Evolutionary conservation across 2,888 invertebrate genomes (phyloP).

Genomic region (Tetragnatha montana): DNA sequence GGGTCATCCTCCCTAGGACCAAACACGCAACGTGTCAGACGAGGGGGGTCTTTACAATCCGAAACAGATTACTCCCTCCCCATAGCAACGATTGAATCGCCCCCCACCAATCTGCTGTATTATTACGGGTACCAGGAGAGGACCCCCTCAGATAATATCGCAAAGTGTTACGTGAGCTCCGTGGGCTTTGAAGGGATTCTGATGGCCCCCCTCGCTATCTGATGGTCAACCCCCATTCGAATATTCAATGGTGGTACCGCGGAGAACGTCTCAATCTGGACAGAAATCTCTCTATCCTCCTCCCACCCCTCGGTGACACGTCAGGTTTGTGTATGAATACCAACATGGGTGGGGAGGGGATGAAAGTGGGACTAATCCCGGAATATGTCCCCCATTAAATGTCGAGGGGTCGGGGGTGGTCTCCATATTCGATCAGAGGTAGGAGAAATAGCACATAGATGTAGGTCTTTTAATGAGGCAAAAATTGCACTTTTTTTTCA

Average conservation of each 20-base stretch:
- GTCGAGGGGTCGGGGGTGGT: constrained; percentile 34
- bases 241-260: not conserved
- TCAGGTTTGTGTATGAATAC: constrained; percentile 37
- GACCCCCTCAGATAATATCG: constrained; percentile 54
- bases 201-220: constrained; percentile 41
- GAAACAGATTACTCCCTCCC: constrained; percentile 27
- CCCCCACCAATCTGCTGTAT: constrained; percentile 42
- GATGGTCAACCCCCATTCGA: constrained; percentile 34
- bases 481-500: too few relatives aligned
- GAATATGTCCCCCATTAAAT: constrained; percentile 59
- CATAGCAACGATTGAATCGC: constrained; percentile 47
- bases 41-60: constrained; percentile 21
- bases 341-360: not conserved
- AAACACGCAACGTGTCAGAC: constrained; percentile 37
- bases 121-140: constrained; percentile 6
- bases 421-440: constrained; percentile 25
- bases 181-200: constrained; percentile 48
- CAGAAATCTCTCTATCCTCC: constrained; percentile 19
- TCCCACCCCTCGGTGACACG: constrained; percentile 22
- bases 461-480: too few relatives aligned
- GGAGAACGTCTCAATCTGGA: constrained; percentile 59
- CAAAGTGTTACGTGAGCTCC: constrained; percentile 63
- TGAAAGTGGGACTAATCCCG: constrained; percentile 25
- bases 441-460: too few relatives aligned
- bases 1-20: constrained; percentile 17